phyloP scores from a whole-genome alignment of 2,113 vertebrate species.

The Dolichallabes microphthalmus region DNA sequence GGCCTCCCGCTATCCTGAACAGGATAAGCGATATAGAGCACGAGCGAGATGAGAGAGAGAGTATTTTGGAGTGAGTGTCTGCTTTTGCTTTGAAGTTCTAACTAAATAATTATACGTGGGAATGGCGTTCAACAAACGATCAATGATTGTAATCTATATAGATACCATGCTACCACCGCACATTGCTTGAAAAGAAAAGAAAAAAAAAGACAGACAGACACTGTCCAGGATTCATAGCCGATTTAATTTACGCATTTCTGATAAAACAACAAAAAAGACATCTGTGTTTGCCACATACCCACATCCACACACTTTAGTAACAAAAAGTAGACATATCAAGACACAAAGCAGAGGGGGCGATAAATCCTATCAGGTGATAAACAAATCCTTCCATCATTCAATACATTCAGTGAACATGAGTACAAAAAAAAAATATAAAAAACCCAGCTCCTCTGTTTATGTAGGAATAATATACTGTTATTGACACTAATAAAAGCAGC shows the following conservation, averaged over 20 bases:
- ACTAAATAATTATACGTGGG: neutral
- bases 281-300: conserved; percentile 81
- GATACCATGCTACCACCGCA: neutral
- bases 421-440: conserved; percentile 62
- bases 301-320: conserved; percentile 87
- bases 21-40: too few species aligned
- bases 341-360: conserved; percentile 90
- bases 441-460: conserved; percentile 31
- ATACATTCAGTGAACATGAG: conserved; percentile 87
- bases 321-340: conserved; percentile 92
- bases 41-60: too few species aligned
- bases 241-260: conserved; percentile 90
- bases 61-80: neutral
- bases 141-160: neutral
- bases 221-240: conserved; percentile 77
- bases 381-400: conserved; percentile 83
- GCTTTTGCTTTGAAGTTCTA: neutral
- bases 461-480: conserved; percentile 40
- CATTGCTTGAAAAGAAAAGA: neutral
- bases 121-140: neutral
- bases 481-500: conserved; percentile 57
- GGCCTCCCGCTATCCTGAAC: too few species aligned
- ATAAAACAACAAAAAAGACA: conserved; percentile 77
- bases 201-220: neutral
- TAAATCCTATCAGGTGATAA: conserved; percentile 82